Evolutionary conservation across 2,797 vertebrate species (phyloP).

Genomic region (Microtus californicus): DNA sequence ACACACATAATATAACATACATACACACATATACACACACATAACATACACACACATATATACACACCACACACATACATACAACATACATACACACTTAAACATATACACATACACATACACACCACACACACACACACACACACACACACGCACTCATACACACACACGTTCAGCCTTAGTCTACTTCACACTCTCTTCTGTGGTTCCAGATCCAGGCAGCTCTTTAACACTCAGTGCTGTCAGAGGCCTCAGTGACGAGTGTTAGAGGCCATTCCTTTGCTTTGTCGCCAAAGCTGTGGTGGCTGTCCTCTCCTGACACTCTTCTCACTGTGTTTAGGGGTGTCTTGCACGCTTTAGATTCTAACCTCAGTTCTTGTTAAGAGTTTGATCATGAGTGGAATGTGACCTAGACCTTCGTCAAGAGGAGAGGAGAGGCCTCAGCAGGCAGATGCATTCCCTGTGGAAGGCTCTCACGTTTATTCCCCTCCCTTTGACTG

Average conservation of each 20-base stretch:
- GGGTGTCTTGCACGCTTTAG: neutral
- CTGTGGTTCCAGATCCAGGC: neutral
- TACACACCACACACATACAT: neutral
- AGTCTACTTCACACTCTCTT: neutral
- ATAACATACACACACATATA: neutral
- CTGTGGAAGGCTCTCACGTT: neutral
- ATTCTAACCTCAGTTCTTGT: neutral
- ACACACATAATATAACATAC: neutral
- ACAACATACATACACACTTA: neutral
- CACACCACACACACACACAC: neutral
- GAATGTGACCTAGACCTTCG: neutral
- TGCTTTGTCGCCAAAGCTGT: neutral
- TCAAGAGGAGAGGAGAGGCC: neutral
- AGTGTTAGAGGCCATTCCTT: neutral
- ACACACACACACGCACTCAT: neutral
- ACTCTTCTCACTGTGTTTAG: neutral
- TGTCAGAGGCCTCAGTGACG: neutral
- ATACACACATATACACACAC: neutral
- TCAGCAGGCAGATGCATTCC: accelerated
- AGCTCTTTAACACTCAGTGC: neutral
- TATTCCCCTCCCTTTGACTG: neutral
- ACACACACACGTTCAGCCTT: neutral
- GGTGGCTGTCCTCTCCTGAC: neutral
- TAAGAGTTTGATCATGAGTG: neutral
- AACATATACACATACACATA: too few relatives aligned